Evolutionary conservation across 2,888 invertebrate species (phyloP), one percentile per base, ranked within the genome.

Genomic region (Thecophora atra): DNA sequence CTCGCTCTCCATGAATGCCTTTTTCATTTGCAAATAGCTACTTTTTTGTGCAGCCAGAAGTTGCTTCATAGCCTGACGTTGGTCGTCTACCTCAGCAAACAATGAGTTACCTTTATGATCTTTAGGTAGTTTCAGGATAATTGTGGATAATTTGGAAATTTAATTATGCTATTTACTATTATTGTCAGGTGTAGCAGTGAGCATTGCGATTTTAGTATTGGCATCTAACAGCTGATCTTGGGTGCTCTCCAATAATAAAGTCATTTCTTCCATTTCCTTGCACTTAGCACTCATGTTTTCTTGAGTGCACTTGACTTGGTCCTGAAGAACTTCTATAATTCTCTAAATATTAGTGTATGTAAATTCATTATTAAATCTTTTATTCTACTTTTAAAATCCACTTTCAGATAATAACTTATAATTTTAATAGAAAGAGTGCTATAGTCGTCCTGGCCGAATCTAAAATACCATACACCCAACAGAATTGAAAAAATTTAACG

Each of bases 81-180:
- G 91, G 79, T 90, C 91, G 77, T 91, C 91, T 0, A 91, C 91
- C 81, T 91, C 91, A 71, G 91, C 91, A 84, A 91, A 91, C 77
- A 91, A 84, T 0, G 91, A 91, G 78, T 91, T 91, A 0, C 91
- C 91, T 82, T 91, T 91, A 19, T 88, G 88, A 82, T 90, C 90
- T 90, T 80, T 30, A 75, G 69, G 19, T n/a, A n/a, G 11, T 17
- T 30, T n/a, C 8, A 60, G 42, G 24, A 19, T 64, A 44, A 24
- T n/a, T 44, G 26, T 58, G 47, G 47, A 47, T 15, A 58, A 7
- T 58, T 24, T 15, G 8, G 4, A 56, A 24, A n/a, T 56, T 13
- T 24, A 63, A 37, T 11, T 3, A 63, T 63, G n/a, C 11, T 17
- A 75, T 56, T 73, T 76, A 86, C 86, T 84, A 76, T 78, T 78